Conservation (phyloP, 2,113 vertebrate species). For the Mastomys coucha region DNA sequence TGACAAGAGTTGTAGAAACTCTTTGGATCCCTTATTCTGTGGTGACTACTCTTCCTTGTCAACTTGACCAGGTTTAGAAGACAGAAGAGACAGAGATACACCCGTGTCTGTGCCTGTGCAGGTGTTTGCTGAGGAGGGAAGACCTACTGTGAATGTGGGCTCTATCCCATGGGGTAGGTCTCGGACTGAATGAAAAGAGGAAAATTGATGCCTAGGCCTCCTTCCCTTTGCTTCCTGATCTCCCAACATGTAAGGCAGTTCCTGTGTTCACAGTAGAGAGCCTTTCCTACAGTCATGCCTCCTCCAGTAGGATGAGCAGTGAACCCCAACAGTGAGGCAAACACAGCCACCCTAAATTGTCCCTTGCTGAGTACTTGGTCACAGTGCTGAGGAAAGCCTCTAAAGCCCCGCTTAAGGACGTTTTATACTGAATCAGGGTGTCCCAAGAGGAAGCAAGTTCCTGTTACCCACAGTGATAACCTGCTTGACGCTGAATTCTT, state of each 20-base stretch:
- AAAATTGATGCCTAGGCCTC: not conserved
- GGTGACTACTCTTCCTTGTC: too few relatives aligned
- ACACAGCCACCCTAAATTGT: not conserved
- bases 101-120: not conserved
- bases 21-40: not conserved
- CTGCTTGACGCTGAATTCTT: not conserved
- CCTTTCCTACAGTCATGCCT: not conserved
- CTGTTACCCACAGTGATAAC: not conserved
- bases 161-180: not conserved
- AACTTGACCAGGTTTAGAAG: not conserved
- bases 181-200: not conserved
- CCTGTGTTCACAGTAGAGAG: too few relatives aligned
- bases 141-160: not conserved
- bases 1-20: not conserved
- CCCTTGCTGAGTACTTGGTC: not conserved
- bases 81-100: too few relatives aligned
- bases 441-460: not conserved
- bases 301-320: too few relatives aligned
- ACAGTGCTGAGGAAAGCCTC: not conserved
- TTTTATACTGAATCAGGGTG: not conserved
- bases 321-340: not conserved
- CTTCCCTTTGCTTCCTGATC: not conserved
- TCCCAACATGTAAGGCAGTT: not conserved
- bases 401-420: not conserved
- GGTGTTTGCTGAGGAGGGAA: not conserved